A percentile compares a stretch with the other conserved stretches of the same genome.
Evolutionary conservation across 2,888 invertebrate genomes (phyloP).

Genomic region (Lycocerus yunnanus): DNA sequence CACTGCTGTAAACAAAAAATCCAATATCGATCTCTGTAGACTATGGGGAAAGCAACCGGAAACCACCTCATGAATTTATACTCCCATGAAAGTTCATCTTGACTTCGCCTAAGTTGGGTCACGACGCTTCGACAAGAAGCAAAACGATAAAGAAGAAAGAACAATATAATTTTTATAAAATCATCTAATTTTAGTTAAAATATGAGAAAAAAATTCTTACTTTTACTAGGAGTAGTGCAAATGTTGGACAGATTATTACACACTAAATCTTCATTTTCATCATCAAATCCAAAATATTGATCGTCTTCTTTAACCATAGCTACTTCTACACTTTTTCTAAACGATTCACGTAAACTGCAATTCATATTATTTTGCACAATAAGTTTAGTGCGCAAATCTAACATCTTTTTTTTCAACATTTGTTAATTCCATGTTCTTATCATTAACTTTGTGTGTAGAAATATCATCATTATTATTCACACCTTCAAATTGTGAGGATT

Average conservation of each 20-base stretch:
- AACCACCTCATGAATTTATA: too few relatives aligned
- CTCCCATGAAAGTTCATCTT: too few relatives aligned
- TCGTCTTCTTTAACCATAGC: background rate
- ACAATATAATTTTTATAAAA: too few relatives aligned
- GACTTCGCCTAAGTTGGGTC: too few relatives aligned
- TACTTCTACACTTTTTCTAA: background rate
- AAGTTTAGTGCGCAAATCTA: background rate
- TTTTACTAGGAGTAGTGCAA: background rate
- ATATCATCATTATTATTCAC: background rate
- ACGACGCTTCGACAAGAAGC: too few relatives aligned
- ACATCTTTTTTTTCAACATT: background rate
- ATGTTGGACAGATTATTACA: background rate
- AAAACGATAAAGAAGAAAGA: too few relatives aligned
- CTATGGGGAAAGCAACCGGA: too few relatives aligned
- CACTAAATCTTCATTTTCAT: background rate
- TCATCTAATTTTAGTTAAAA: too few relatives aligned
- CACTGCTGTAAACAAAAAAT: too few relatives aligned
- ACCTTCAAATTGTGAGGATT: background rate
- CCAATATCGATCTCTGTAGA: too few relatives aligned
- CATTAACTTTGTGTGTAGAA: background rate
- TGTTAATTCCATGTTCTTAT: background rate
- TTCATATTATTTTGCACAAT: background rate
- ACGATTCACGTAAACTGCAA: background rate
- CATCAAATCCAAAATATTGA: constrained; percentile 9
- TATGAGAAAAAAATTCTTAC: background rate